Percentiles rank a stretch among this genome's conserved stretches.
These are phyloP conservation scores for Spodoptera picta DNA, from an alignment of 2,888 invertebrate species.

Conservation along the genomic window DNA sequence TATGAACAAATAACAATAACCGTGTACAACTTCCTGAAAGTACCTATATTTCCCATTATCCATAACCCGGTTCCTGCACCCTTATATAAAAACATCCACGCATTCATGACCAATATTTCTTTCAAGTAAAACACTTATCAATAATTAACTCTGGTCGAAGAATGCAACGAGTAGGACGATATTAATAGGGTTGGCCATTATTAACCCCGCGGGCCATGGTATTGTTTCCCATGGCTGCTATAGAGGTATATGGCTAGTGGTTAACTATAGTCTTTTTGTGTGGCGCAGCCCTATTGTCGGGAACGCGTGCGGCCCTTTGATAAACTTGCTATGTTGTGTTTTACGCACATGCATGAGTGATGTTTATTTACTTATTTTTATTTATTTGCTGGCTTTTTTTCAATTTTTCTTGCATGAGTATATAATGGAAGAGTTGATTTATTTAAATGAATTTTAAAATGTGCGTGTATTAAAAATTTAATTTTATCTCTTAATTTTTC, in stretches of 20 bases:
- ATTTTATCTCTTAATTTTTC: no score
- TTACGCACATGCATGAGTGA: conserved; percentile 21
- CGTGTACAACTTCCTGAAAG: no score
- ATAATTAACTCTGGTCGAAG: conserved; percentile 42
- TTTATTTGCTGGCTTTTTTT: neutral
- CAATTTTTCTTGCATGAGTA: no score
- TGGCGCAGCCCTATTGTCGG: conserved; percentile 36
- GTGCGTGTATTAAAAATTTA: no score
- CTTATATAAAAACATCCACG: neutral
- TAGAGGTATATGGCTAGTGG: conserved; percentile 23
- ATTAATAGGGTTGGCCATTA: conserved; percentile 57
- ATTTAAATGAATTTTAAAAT: no score
- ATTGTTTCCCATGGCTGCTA: conserved; percentile 43
- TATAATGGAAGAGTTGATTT: no score
- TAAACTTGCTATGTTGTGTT: conserved; percentile 48
- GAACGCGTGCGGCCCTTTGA: conserved; percentile 47
- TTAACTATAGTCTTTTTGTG: conserved; percentile 46
- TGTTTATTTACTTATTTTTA: neutral
- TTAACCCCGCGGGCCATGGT: conserved; percentile 41
- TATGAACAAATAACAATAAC: no score
- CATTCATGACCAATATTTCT: neutral
- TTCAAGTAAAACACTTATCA: conserved; percentile 33
- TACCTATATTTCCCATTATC: no score
- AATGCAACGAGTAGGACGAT: conserved; percentile 39
- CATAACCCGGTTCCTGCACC: no score